Percentiles rank a stretch among this genome's conserved stretches.
phyloP scores from a whole-genome alignment of 2,888 invertebrate genomes.

The Pegoplata infirma region DNA sequence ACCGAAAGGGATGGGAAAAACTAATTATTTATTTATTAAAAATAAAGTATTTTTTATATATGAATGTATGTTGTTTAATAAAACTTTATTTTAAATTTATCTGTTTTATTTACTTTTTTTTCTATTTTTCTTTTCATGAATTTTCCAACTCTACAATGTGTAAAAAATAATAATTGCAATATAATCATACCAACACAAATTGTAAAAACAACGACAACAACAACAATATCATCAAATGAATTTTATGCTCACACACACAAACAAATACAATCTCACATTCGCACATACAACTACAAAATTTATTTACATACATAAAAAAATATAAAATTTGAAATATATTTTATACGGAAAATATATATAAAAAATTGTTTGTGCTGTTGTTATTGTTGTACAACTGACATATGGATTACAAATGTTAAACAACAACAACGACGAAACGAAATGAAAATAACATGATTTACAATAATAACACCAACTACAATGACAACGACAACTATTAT shows the following conservation, averaged over 20 bases:
- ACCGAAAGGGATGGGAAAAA: no score
- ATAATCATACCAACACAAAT: constrained; percentile 35
- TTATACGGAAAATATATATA: no score
- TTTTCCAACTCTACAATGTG: constrained; percentile 2
- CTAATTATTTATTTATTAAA: neutral
- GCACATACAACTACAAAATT: no score
- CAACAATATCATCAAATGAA: constrained; percentile 1
- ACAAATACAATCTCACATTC: neutral
- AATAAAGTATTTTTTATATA: neutral
- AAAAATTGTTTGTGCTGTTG: no score
- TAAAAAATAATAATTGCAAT: constrained; percentile 39
- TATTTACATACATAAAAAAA: no score
- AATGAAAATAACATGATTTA: constrained; percentile 41
- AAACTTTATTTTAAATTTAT: constrained; percentile 18
- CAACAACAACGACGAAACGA: constrained; percentile 49
- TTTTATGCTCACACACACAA: no score
- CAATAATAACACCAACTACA: constrained; percentile 44
- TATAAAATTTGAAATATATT: no score
- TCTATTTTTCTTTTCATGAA: constrained; percentile 13
- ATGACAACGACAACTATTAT: constrained; percentile 51
- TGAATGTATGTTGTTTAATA: no score
- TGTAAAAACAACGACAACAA: neutral
- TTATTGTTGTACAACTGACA: constrained; percentile 45
- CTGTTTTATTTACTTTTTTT: constrained; percentile 3
- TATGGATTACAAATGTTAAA: constrained; percentile 60